A percentile compares a stretch with the other conserved stretches of the same genome.
These are phyloP conservation scores for Pectinophora gossypiella DNA, from an alignment of 1,140 invertebrate species.

Conservation along the genomic window DNA sequence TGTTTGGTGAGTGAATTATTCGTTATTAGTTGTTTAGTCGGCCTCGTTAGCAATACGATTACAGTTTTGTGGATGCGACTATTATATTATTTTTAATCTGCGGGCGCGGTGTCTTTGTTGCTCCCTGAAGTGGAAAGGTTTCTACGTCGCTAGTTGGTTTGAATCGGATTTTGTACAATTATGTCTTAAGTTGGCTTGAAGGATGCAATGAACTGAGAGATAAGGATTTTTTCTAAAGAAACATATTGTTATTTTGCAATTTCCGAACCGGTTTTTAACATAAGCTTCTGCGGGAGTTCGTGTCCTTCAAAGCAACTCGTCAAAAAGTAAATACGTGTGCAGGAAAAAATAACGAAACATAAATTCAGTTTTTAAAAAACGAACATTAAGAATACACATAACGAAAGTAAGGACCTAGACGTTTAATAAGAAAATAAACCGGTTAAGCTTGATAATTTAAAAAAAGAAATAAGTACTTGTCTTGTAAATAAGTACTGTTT, in stretches of 20 bases:
- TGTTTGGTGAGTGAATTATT: slow-evolving; percentile 45
- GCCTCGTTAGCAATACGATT: slow-evolving; percentile 43
- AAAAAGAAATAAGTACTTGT: not conserved
- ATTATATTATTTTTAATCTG: not conserved
- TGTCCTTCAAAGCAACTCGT: no score
- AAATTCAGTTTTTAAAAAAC: no score
- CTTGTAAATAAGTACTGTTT: not conserved
- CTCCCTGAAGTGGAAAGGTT: slow-evolving; percentile 43
- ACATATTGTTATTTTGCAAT: not conserved
- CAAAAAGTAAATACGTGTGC: no score
- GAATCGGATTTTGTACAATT: slow-evolving; percentile 62
- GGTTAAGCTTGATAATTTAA: not conserved
- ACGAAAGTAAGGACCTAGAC: no score
- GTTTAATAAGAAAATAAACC: not conserved
- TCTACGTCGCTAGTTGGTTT: slow-evolving; percentile 41
- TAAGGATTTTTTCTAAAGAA: slow-evolving; percentile 22
- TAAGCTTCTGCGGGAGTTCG: no score
- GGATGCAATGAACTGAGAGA: slow-evolving; percentile 35
- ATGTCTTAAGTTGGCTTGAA: slow-evolving; percentile 42
- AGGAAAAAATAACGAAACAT: no score
- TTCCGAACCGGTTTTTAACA: not conserved
- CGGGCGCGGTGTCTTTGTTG: slow-evolving; percentile 37
- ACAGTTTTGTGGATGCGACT: slow-evolving; percentile 37
- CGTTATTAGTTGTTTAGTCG: slow-evolving; percentile 43
- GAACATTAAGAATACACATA: no score